Evolutionary conservation across 2,113 vertebrate genomes (phyloP).

Genomic region (Cyprinodon variegatus): DNA sequence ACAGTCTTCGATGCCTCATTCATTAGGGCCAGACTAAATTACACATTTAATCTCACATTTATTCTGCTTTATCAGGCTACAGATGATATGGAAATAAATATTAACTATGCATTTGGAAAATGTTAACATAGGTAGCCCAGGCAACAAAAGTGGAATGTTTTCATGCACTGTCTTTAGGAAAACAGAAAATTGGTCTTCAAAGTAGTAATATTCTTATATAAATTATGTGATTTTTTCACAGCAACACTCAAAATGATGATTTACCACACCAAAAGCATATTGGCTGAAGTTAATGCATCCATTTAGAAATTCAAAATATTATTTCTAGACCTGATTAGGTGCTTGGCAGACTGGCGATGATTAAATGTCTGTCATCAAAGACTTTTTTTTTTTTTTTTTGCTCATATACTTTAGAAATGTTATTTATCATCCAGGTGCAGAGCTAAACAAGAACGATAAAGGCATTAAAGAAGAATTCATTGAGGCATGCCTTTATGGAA

Average conservation of each 20-base stretch:
- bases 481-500: not conserved
- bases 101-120: conserved; percentile 41
- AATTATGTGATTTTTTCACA: conserved; percentile 63
- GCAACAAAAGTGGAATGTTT: conserved; percentile 71
- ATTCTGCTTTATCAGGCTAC: no score
- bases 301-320: conserved; percentile 5
- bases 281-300: conserved; percentile 27
- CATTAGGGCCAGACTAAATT: no score
- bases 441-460: not conserved
- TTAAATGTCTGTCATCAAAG: not conserved
- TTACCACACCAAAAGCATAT: conserved; percentile 48
- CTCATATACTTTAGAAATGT: not conserved
- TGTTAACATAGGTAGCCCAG: conserved; percentile 33
- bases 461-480: not conserved
- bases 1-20: no score
- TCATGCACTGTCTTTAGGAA: conserved; percentile 56
- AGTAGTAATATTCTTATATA: conserved; percentile 61
- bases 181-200: conserved; percentile 55
- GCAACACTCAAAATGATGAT: conserved; percentile 39
- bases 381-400: not conserved
- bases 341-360: not conserved
- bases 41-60: no score
- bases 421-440: not conserved
- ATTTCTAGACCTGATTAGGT: conserved; percentile 13
- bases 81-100: conserved; percentile 50